Base-by-base conservation (phyloP, 1,140 invertebrate genomes). In the Pseudomyrmex cubaensis region DNA sequence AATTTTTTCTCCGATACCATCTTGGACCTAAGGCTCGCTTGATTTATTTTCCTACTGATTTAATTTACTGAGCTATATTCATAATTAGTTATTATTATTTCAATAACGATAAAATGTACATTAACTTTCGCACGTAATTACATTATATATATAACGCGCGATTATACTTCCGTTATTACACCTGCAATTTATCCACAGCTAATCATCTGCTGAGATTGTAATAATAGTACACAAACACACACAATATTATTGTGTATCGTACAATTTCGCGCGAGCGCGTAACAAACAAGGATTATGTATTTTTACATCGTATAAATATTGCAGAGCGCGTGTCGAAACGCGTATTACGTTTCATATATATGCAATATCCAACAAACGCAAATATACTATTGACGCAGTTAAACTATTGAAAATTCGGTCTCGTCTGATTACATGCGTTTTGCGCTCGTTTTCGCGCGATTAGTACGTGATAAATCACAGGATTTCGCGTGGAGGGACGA, bases 251-350 rank as follows among this genome's bases (percentile, higher is more conserved):
- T 35, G 35, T 10, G 13, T 35, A 44, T 67, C 8, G 10, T 69
- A 44, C 35, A 66, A 35, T 7, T 35, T 35, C 35, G 35, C 35
- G 5, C 35, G 35, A 5, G 35, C 35, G 35, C 25, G 50, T 56
- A 15, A 22, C 67, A 57, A 78, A 56, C 50, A 61, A 56, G 13
- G 64, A 59, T 78, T 69, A 78, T 20, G 1, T 1, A 35, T n/a
- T 22, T 67, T 22, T 56, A 46, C 63, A 46, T 46, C 54, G 63
- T 59, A 8, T 50, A 59, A 69, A 70, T 80, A 70, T 80, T 25
- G 20, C 12, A 8, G 57, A 50, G 52, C 35, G 2, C 44, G 15
- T 1, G 22, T 15, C 15, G 13, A 57, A 78, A 48, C 44, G 48
- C 22, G 3, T 15, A 70, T 72, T 59, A 54, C 9, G 50, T 57